These are phyloP conservation scores for Butastur rufipennis DNA, from an alignment of 2,113 vertebrate species.

Conservation along the genomic window DNA sequence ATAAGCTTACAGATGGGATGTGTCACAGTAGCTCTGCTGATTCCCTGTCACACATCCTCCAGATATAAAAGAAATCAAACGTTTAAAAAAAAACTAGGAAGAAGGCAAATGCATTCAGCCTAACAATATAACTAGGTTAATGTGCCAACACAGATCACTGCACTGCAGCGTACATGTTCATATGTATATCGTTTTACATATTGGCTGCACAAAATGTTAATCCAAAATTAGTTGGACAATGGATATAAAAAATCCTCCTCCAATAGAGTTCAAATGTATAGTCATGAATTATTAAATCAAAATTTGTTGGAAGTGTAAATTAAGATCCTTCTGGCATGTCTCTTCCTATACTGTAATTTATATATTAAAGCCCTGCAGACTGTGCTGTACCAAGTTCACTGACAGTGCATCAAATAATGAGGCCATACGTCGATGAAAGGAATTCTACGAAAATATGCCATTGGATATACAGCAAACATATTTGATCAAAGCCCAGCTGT, in stretches of 20 bases:
- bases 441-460: slow-evolving; percentile 3
- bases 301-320: slow-evolving; percentile 53
- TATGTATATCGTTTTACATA: not conserved
- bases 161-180: not conserved
- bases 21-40: not conserved
- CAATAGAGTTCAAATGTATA: not conserved
- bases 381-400: not conserved
- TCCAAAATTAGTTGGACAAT: not conserved
- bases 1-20: not conserved
- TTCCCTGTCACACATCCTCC: not conserved
- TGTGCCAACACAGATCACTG: not conserved
- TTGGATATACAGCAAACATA: not conserved
- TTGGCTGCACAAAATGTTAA: slow-evolving; percentile 1
- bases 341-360: not conserved
- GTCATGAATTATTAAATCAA: slow-evolving; percentile 39
- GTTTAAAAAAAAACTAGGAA: not conserved
- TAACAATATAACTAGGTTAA: not conserved
- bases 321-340: not conserved
- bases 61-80: not conserved
- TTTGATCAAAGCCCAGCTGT: slow-evolving; percentile 47
- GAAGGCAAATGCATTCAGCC: not conserved
- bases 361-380: not conserved
- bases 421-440: not conserved
- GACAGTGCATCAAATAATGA: slow-evolving; percentile 36
- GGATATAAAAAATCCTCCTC: not conserved